Evolutionary conservation across 2,888 invertebrate genomes (phyloP).

Genomic region (Odontocerum albicorne): DNA sequence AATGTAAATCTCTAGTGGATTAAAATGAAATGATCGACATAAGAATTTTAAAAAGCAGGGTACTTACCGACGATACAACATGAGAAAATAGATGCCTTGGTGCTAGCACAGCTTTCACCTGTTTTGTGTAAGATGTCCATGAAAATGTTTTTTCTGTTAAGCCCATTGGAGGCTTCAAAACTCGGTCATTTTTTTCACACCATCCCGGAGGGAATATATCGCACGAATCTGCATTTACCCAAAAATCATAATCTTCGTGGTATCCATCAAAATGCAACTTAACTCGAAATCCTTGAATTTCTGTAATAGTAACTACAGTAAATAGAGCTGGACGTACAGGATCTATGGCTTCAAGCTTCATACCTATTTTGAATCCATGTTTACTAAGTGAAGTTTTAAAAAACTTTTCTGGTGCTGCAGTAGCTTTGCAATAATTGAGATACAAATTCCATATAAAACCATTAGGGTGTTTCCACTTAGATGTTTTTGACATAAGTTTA

Average conservation of each 20-base stretch:
- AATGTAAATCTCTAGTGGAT: too few species aligned
- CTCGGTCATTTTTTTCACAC: constrained; percentile 82
- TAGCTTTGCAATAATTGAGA: constrained; percentile 70
- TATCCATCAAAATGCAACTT: constrained; percentile 92
- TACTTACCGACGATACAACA: constrained; percentile 62
- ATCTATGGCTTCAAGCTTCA: constrained; percentile 93
- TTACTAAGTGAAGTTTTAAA: constrained; percentile 80
- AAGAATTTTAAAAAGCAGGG: too few species aligned
- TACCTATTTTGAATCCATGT: constrained; percentile 79
- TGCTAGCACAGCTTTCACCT: constrained; percentile 74
- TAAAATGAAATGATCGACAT: too few species aligned
- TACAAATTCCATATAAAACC: constrained; percentile 81
- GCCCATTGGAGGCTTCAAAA: constrained; percentile 77
- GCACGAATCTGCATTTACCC: constrained; percentile 89
- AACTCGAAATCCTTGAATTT: constrained; percentile 80
- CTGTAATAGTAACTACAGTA: constrained; percentile 84
- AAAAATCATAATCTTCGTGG: constrained; percentile 86
- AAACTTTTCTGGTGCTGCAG: constrained; percentile 74
- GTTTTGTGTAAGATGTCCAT: constrained; percentile 82
- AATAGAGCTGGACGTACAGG: constrained; percentile 88
- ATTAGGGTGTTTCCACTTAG: constrained; percentile 71
- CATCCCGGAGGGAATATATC: constrained; percentile 94
- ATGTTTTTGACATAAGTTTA: constrained; percentile 43
- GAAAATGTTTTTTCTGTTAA: constrained; percentile 66
- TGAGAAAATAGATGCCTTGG: constrained; percentile 77